Evolutionary conservation across 1,140 invertebrate species (phyloP).

Genomic region (Papilio glaucus): DNA sequence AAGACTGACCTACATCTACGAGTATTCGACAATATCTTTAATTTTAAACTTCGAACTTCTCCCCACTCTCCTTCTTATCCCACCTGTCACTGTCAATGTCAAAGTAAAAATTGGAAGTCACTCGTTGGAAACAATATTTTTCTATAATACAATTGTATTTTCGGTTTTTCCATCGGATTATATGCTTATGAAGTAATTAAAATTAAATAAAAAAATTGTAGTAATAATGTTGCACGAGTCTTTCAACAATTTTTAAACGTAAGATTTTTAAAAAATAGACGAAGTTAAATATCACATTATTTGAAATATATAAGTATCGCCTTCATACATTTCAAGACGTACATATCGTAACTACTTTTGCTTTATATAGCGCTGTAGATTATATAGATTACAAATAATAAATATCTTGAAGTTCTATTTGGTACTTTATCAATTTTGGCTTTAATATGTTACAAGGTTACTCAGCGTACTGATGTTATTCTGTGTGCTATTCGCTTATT

Average conservation of each 20-base stretch:
- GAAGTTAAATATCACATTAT: neutral
- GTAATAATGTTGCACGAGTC: no score
- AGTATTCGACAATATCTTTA: neutral
- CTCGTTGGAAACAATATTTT: neutral
- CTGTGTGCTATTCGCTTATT: slow-evolving; percentile 24
- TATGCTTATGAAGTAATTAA: no score
- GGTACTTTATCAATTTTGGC: slow-evolving; percentile 6
- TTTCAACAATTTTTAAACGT: neutral
- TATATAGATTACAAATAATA: slow-evolving; percentile 9
- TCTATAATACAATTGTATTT: neutral
- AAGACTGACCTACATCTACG: slow-evolving; percentile 19
- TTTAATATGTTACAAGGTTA: slow-evolving; percentile 30
- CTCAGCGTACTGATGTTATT: neutral
- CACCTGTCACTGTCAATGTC: neutral
- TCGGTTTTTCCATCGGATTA: neutral
- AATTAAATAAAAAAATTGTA: no score
- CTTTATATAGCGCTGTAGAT: slow-evolving; percentile 11
- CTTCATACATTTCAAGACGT: slow-evolving; percentile 22
- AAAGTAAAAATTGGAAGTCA: neutral
- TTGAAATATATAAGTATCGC: neutral
- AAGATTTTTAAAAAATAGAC: neutral
- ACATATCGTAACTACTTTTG: slow-evolving; percentile 22
- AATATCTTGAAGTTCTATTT: neutral
- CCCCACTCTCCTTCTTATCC: neutral
- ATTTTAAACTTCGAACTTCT: slow-evolving; percentile 1